These are phyloP conservation scores for Ctenoplectra terminalis DNA, from an alignment of 1,140 invertebrate species.

Conservation along the genomic window DNA sequence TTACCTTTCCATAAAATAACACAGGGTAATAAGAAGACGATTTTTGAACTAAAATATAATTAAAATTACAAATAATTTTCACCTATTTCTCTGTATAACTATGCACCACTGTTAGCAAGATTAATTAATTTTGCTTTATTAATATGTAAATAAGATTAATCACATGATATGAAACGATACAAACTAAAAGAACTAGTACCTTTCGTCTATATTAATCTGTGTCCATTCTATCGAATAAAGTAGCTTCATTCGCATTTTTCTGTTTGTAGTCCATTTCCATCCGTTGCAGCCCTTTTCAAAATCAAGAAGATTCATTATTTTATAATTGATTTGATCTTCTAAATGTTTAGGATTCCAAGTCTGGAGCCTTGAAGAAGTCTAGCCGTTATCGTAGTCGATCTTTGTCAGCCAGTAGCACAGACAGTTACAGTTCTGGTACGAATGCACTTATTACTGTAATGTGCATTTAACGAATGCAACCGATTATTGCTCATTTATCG, in stretches of 20 bases:
- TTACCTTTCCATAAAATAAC: conserved; percentile 51
- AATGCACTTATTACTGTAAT: neutral
- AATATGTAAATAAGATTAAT: conserved; percentile 12
- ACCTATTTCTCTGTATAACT: neutral
- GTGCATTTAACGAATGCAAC: neutral
- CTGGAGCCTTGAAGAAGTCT: conserved; percentile 92
- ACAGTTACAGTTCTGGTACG: conserved; percentile 95
- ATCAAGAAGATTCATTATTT: conserved; percentile 7
- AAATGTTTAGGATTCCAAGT: conserved; percentile 85
- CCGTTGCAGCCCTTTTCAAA: conserved; percentile 70
- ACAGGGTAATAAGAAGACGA: conserved; percentile 66
- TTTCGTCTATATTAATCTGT: conserved; percentile 71
- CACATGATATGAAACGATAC: neutral
- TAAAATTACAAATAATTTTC: neutral
- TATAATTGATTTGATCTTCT: conserved; percentile 30
- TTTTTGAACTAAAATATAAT: conserved; percentile 14
- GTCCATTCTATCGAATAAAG: conserved; percentile 65
- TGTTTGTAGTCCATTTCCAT: conserved; percentile 75
- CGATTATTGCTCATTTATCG: conserved; percentile 11
- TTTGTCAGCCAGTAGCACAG: conserved; percentile 95
- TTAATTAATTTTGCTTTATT: conserved; percentile 2
- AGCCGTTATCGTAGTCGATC: conserved; percentile 93
- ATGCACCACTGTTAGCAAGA: neutral
- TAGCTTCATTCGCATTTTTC: conserved; percentile 78
- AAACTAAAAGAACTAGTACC: neutral